Evolutionary conservation across 2,888 invertebrate genomes (phyloP), one percentile per base, ranked within the genome.

Genomic region (Glyphotaelius pellucidus): DNA sequence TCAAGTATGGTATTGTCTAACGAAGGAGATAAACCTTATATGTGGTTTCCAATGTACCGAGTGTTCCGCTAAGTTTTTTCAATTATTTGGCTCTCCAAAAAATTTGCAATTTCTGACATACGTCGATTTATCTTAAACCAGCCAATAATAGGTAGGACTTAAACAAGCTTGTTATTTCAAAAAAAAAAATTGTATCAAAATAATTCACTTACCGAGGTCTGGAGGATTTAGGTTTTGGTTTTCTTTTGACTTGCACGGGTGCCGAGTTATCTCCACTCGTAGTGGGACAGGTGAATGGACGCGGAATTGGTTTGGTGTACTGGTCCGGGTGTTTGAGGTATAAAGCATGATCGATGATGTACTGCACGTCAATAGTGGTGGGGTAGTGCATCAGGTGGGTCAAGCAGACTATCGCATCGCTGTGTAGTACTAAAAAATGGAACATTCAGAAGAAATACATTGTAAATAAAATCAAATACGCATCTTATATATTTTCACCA

Each of bases 331-430:
- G 79, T 32, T 93, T 93, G 80, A 93, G 86, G 52, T 93, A 92
- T 52, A 93, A 47, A 19, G 93, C 93, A 52, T 93, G 90, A 47
- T 93, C 93, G 32, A 93, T 92, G 15, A 93, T 92, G 67, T 93
- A 93, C 90, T 93, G 93, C n/a, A 93, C 91, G 32, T 93, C 93
- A 32, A 93, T 84, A 0, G 92, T 90, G 47, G 92, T 91, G 3
- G 93, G 93, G 81, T 93, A 93, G 67, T 93, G 93, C 92, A 93
- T 92, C 38, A 93, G 67, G 38, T 93, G 89, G n/a, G 93, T 92
- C 38, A 93, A 87, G 90, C 93, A 92, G 32, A 90, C 91, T 85
- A 92, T 93, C 11, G 92, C 19, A 85, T 93, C 93, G 15, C 83
- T 90, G 30, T 90, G 89, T n/a, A 93, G 85, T 47, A 93, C 93